Evolutionary conservation across 2,113 vertebrate genomes (phyloP).

Genomic region (Lepisosteus oculatus): DNA sequence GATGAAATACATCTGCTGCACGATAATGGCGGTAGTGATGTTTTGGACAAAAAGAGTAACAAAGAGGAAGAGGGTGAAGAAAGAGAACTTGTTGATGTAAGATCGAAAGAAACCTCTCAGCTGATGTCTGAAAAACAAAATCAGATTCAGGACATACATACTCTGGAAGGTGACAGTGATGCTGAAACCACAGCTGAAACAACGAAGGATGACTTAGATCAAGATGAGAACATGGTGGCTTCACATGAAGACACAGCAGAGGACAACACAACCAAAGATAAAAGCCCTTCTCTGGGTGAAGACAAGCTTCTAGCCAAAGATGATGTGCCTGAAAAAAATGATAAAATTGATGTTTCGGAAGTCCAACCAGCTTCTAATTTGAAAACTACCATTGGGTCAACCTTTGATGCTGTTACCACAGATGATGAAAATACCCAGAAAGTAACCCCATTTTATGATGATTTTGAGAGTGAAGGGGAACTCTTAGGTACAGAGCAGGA

Average conservation of each 20-base stretch:
- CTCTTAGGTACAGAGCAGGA: conserved; percentile 42
- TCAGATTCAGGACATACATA: conserved; percentile 14
- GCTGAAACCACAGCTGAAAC: conserved; percentile 10
- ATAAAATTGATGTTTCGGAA: conserved; percentile 57
- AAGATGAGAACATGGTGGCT: conserved; percentile 46
- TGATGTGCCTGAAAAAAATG: conserved; percentile 36
- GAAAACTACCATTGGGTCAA: conserved; percentile 78
- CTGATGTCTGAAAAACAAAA: conserved; percentile 13
- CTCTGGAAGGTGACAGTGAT: conserved; percentile 19
- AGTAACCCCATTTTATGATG: conserved; percentile 55
- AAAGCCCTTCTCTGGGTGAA: conserved; percentile 44
- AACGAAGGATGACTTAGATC: conserved; percentile 29
- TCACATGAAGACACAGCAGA: conserved; percentile 52
- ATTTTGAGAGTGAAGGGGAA: conserved; percentile 61
- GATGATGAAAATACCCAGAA: conserved; percentile 78
- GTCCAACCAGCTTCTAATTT: conserved; percentile 62
- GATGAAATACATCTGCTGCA: conserved; percentile 13
- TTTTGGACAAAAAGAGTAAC: conserved; percentile 14
- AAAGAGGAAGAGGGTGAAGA: conserved; percentile 19
- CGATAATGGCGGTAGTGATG: conserved; percentile 27
- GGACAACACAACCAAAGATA: conserved; percentile 64
- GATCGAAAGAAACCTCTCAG: conserved; percentile 26
- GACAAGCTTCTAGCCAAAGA: conserved; percentile 38
- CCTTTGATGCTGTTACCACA: conserved; percentile 76
- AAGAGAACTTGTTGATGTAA: conserved; percentile 30